Percentiles rank a stretch among this genome's conserved stretches.
Conservation (phyloP, 2,888 invertebrate genomes). For the Pyralis farinalis region DNA sequence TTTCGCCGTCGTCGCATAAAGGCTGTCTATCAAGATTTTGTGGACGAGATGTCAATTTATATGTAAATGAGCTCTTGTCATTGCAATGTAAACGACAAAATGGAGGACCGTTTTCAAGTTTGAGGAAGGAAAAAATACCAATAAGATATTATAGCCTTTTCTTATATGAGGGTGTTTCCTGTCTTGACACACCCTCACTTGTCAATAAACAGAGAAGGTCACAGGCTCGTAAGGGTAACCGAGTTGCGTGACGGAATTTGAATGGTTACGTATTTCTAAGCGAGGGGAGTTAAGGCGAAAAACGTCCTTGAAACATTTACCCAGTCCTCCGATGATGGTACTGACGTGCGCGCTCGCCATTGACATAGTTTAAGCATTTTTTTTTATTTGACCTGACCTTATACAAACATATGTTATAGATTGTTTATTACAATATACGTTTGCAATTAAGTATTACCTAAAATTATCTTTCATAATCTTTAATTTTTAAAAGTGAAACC, state of each 20-base stretch:
- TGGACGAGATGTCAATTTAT: slow-evolving; percentile 26
- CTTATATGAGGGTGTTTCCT: neutral
- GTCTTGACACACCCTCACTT: slow-evolving; percentile 6
- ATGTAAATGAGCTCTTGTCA: slow-evolving; percentile 29
- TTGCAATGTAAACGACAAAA: slow-evolving; percentile 14
- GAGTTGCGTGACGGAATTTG: slow-evolving; percentile 42
- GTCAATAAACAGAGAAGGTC: slow-evolving; percentile 30
- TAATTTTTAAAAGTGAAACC: no score
- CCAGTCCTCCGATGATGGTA: slow-evolving; percentile 30
- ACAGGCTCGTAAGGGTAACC: slow-evolving; percentile 21
- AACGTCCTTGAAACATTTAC: slow-evolving; percentile 52
- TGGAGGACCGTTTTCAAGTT: neutral
- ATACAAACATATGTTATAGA: no score
- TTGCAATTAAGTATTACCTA: no score
- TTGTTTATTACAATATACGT: no score
- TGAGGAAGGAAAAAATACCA: slow-evolving; percentile 2
- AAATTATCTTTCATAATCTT: no score
- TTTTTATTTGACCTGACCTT: neutral
- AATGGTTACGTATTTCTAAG: slow-evolving; percentile 35
- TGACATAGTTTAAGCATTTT: slow-evolving; percentile 34
- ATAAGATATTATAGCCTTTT: neutral
- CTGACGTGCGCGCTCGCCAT: slow-evolving; percentile 37
- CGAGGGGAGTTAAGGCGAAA: slow-evolving; percentile 25
- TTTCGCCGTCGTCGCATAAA: slow-evolving; percentile 7
- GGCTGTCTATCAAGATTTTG: slow-evolving; percentile 23